Percentiles rank a stretch among this genome's conserved stretches.
Conservation (phyloP, 2,797 vertebrate genomes). For the Coranthus polyacanthus region DNA sequence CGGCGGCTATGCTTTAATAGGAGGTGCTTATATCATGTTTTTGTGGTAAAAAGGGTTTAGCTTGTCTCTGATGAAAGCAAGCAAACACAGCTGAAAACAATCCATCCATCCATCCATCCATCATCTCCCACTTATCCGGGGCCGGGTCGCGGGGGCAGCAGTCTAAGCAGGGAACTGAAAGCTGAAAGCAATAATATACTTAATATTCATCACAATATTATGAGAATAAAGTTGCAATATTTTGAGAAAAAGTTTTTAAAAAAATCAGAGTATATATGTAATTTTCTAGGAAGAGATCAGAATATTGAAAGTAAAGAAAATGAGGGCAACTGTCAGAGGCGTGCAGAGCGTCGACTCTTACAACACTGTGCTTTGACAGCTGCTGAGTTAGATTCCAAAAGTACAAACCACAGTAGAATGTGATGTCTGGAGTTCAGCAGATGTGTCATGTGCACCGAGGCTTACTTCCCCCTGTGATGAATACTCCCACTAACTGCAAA, state of each 20-base stretch:
- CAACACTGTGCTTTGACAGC: constrained; percentile 19
- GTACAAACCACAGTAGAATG: constrained; percentile 2
- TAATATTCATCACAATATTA: no score
- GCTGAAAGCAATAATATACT: no score
- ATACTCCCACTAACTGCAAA: neutral
- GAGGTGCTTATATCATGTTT: neutral
- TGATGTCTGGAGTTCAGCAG: constrained; percentile 10
- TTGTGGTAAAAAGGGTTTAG: no score
- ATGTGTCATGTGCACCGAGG: constrained; percentile 1
- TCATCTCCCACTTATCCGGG: no score
- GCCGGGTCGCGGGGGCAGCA: neutral
- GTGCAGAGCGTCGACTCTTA: neutral
- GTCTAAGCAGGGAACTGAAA: no score
- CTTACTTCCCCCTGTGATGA: constrained; percentile 14
- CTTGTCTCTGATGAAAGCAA: no score
- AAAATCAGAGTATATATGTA: neutral
- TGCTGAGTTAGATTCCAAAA: constrained; percentile 37
- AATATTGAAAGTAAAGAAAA: no score
- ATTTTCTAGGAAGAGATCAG: no score
- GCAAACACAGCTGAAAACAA: no score
- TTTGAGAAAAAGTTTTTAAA: neutral
- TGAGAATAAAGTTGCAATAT: no score
- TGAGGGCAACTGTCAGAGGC: neutral
- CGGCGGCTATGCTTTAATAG: neutral
- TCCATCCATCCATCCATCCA: no score